Evolutionary conservation across 2,797 vertebrate genomes (phyloP), one percentile per base, ranked within the genome.

Genomic region (Coregonus suidteri): DNA sequence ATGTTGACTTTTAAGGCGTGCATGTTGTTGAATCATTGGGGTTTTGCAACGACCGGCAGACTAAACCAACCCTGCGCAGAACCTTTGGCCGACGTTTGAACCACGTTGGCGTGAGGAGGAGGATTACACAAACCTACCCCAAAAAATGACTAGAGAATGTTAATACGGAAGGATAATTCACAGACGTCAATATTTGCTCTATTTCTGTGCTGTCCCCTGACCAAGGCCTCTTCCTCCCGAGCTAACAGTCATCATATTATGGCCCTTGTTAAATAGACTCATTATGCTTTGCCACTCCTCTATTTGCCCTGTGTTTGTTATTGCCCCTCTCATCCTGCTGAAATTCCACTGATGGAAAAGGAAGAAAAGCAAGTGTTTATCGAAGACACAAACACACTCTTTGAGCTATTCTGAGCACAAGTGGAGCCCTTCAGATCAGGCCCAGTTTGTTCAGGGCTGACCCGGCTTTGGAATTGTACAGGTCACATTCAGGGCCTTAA

Each of bases 161-260:
- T 78, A 15, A 62, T 18, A n/a, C 53, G 15, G 53, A 77, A 85
- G 66, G 77, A 76, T 84, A 78, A 84, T 82, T 77, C 83, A 52
- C 67, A 86, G 82, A 82, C 75, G 53, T 90, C 84, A 88, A 86
- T 92, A 89, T 91, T 92, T 88, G 79, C 84, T 78, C 85, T 85
- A 54, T 86, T 86, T 84, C 74, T 77, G 78, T 20, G 73, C 65
- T 74, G 85, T 73, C 72, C 31, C 34, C 83, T 82, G 73, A 54
- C 34, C 5, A 41, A 79, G 83, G 66, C 11, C 76, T 65, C 65
- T 35, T 34, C 2, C 71, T 31, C 77, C 82, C 37, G 47, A 66
- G 75, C 82, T 81, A 90, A 90, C 89, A 92, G 87, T 86, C 85
- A 31, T 79, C 77, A 89, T 83, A 88, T 91, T 93, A 87, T 91